Evolutionary conservation across 2,888 invertebrate genomes (phyloP).

Genomic region (Agriopis marginaria): DNA sequence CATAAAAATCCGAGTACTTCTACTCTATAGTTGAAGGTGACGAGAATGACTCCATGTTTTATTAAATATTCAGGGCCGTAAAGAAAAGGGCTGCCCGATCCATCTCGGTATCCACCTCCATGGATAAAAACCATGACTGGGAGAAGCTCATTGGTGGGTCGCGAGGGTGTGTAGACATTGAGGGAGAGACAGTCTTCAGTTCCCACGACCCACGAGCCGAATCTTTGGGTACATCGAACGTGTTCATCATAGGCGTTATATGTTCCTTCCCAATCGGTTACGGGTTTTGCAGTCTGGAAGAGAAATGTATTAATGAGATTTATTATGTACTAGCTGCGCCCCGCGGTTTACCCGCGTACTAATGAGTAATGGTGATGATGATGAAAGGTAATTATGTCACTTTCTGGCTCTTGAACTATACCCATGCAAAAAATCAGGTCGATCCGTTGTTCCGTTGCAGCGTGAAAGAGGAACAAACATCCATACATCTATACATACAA

Average conservation of each 20-base stretch:
- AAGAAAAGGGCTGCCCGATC: slow-evolving; percentile 70
- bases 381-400: too few relatives aligned
- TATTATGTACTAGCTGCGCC: too few relatives aligned
- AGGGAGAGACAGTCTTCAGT: slow-evolving; percentile 73
- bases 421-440: too few relatives aligned
- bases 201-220: slow-evolving; percentile 60
- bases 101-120: slow-evolving; percentile 77
- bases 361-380: too few relatives aligned
- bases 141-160: slow-evolving; percentile 40
- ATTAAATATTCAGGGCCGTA: slow-evolving; percentile 75
- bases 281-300: slow-evolving; percentile 61
- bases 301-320: neutral
- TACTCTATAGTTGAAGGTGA: slow-evolving; percentile 76
- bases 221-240: slow-evolving; percentile 71
- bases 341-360: too few relatives aligned
- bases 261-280: slow-evolving; percentile 66
- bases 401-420: too few relatives aligned
- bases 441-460: too few relatives aligned
- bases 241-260: slow-evolving; percentile 69
- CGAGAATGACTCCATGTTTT: slow-evolving; percentile 70
- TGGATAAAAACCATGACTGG: slow-evolving; percentile 82
- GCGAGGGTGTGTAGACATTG: slow-evolving; percentile 72
- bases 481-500: too few relatives aligned
- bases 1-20: slow-evolving; percentile 77
- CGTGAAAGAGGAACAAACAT: too few relatives aligned